A percentile compares a stretch with the other conserved stretches of the same genome.
These are phyloP conservation scores for Cryptomyrus ogoouensis DNA, from an alignment of 2,113 vertebrate genomes.

Conservation along the genomic window DNA sequence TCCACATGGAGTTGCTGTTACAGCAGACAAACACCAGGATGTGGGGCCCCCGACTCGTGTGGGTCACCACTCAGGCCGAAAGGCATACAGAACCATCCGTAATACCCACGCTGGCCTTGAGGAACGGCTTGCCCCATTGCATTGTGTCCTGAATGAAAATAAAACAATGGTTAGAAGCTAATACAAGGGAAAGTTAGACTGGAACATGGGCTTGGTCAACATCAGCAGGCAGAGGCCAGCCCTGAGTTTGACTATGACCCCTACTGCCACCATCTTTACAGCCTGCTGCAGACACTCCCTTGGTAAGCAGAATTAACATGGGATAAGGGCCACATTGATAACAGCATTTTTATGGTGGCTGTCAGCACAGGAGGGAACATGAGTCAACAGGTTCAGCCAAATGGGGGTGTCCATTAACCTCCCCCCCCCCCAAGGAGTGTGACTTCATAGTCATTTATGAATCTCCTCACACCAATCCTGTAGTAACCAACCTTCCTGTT, in stretches of 20 bases:
- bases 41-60: background rate
- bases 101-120: background rate
- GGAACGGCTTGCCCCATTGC: no score
- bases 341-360: slow-evolving; percentile 59
- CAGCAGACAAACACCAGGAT: slow-evolving; percentile 56
- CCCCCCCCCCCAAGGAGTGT: background rate
- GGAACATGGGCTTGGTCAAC: slow-evolving; percentile 20
- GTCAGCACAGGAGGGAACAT: slow-evolving; percentile 53
- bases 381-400: slow-evolving; percentile 28
- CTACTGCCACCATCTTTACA: slow-evolving; percentile 55
- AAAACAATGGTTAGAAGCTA: slow-evolving; percentile 6
- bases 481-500: background rate
- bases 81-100: background rate
- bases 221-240: slow-evolving; percentile 33
- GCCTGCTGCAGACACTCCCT: slow-evolving; percentile 50
- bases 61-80: background rate
- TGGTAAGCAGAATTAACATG: slow-evolving; percentile 50
- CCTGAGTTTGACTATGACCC: slow-evolving; percentile 57
- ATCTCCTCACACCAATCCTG: background rate
- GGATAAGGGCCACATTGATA: slow-evolving; percentile 61
- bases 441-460: background rate
- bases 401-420: slow-evolving; percentile 58
- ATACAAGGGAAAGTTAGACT: slow-evolving; percentile 25
- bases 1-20: slow-evolving; percentile 81
- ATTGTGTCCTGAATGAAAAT: background rate